A percentile compares a stretch with the other conserved stretches of the same genome.
Conservation (phyloP, 2,113 vertebrate genomes). For the Tupaia tana region DNA sequence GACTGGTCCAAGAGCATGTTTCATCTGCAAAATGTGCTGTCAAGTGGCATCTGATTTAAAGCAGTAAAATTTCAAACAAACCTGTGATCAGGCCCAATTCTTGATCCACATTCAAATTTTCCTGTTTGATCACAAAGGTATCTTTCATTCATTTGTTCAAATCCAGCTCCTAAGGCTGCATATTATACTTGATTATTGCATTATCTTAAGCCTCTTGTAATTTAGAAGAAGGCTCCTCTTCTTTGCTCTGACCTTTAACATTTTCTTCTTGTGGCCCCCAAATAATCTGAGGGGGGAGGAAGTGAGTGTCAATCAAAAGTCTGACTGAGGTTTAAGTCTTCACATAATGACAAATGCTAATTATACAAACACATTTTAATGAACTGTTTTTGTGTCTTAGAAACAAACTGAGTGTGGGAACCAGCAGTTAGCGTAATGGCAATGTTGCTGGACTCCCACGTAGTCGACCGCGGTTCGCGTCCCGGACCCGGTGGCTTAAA, state of each 20-base stretch:
- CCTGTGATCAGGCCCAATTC: neutral
- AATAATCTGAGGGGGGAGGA: neutral
- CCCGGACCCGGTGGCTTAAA: too few relatives aligned
- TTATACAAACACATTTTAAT: neutral
- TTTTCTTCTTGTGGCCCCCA: neutral
- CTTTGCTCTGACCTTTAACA: neutral
- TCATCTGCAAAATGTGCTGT: too few relatives aligned
- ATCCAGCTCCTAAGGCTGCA: neutral
- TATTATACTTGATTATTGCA: neutral
- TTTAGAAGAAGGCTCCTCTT: neutral
- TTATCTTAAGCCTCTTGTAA: neutral
- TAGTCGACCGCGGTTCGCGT: too few relatives aligned
- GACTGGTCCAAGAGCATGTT: too few relatives aligned
- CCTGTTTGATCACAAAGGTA: neutral
- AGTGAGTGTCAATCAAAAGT: neutral
- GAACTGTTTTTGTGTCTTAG: neutral
- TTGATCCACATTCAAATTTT: neutral
- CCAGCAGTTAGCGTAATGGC: too few relatives aligned
- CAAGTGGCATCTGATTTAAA: neutral
- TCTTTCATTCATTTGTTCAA: neutral
- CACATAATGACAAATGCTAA: neutral
- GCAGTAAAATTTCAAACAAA: neutral
- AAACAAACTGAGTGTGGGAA: neutral
- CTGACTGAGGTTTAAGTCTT: conserved; percentile 21
- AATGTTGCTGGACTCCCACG: too few relatives aligned